Conservation (phyloP, 1,140 invertebrate genomes). For the Drosophila murphyi region DNA sequence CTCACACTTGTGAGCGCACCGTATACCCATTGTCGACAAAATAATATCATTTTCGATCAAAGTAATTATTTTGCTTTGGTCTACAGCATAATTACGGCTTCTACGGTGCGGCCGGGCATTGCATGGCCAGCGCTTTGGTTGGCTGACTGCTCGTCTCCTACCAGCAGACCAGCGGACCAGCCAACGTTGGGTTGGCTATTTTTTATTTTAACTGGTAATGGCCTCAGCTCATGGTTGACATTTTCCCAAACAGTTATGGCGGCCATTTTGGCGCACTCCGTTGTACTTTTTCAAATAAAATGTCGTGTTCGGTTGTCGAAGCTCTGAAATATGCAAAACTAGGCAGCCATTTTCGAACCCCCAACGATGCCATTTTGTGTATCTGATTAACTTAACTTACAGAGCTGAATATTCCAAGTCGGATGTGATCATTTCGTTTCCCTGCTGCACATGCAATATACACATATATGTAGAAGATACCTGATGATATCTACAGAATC, state of each 20-base stretch:
- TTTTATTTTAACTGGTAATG: constrained; percentile 20
- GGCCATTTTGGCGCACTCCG: constrained; percentile 37
- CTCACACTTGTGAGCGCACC: constrained; percentile 21
- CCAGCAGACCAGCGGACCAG: constrained; percentile 2
- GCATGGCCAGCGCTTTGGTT: constrained; percentile 71
- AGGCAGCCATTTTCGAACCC: constrained; percentile 58
- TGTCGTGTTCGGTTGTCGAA: constrained; percentile 60
- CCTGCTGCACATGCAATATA: no score
- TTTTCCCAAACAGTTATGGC: constrained; percentile 31
- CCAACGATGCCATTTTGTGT: constrained; percentile 64
- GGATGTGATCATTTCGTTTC: no score
- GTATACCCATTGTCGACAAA: constrained; percentile 65
- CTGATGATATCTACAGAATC: no score
- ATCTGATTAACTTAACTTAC: constrained; percentile 18
- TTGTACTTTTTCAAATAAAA: constrained; percentile 72
- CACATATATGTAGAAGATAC: no score
- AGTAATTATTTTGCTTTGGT: constrained; percentile 84
- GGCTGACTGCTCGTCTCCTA: constrained; percentile 37
- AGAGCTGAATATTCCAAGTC: no score
- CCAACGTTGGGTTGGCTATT: background rate
- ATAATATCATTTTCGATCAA: constrained; percentile 84
- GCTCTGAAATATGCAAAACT: constrained; percentile 74
- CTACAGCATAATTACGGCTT: constrained; percentile 81
- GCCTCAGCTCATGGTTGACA: constrained; percentile 37
- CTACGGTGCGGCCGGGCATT: constrained; percentile 53